Base-by-base conservation (phyloP, 2,888 invertebrate genomes). In the Pristionchus arcanus region DNA sequence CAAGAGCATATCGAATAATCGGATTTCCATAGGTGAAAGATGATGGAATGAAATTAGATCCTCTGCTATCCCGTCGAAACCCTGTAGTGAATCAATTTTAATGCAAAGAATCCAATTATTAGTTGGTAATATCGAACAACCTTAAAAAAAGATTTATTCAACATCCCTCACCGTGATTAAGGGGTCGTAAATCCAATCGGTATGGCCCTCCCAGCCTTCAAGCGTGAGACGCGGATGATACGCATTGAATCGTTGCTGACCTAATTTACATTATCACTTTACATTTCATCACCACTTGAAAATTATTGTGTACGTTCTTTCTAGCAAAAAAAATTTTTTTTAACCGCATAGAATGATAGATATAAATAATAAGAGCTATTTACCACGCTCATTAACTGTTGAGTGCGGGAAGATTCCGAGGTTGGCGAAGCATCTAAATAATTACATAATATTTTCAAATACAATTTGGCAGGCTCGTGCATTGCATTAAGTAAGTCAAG, bases 21-120 rank as follows among this genome's bases (percentile, higher is more conserved):
- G 34, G 5, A 77, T 77, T 34, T 77, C 74, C 15, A 3, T 13
- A 7, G 74, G 74, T 16, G 31, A 31, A 11, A 77, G 34, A 77
- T 77, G 74, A 34, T 77, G 74, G 15, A 77, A 77, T 2, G 74
- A 77, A 31, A 77, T 77, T 1, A 77, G 74, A 77, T 77, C 74
- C 3, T 34, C 25, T 4, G 37, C 31, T n/a, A 77, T 37, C n/a
- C 74, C 74, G 34, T 77, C 74, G 74, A 37, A 31, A 25, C 74
- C 74, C 74, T 77, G 74, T 5, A 34, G 15, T 15, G 16, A n/a
- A 34, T 25, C 59, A 4, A 5, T 66, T 66, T n/a, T n/a, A 2
- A 11, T 66, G 1, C 28, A 25, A 63, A 63, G 5, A 5, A 11
- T 66, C 2, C 28, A 66, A 5, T 9, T 2, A n/a, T n/a, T n/a